Base-by-base conservation (phyloP, 2,113 vertebrate species). In the Otocyon megalotis region DNA sequence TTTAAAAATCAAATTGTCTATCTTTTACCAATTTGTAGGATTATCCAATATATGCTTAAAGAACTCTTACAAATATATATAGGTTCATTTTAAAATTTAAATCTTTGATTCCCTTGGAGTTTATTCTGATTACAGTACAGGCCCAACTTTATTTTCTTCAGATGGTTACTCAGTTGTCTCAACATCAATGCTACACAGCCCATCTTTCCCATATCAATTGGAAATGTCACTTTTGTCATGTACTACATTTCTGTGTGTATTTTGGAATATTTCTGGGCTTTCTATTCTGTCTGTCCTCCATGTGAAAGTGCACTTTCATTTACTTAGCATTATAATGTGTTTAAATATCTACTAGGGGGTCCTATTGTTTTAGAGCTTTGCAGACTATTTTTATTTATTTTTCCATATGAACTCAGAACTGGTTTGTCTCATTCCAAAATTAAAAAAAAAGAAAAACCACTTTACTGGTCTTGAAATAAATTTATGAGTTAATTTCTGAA, bases 371-470 rank as follows among this genome's bases (percentile, higher is more conserved):
- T 43, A 88, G 30, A 69, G 50, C 12, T 86, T 71, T 53, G 26
- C 16, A 83, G 24, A n/a, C 37, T 69, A 53, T 77, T 88, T 19
- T 74, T 86, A 80, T 22, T 79, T 93, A 69, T 88, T 79, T 94
- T 90, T 50, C n/a, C n/a, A 76, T 50, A 50, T 69, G 65, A 93
- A n/a, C 19, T 62, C 60, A 90, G 58, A 86, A 87, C 26, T 53
- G 53, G 22, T 85, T 90, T 87, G n/a, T 77, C 67, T 90, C 60
- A 56, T n/a, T 94, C 6, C 48, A 71, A 81, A 93, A 35, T 82
- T 17, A 2, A n/a, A 67, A 67, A 67, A 37, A 72, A 8, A 60
- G 37, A 81, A 58, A 43, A 43, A 43, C 43, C 43, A 35, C 2
- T 60, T 32, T n/a, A 28, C 35, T 86, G 37, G 3, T 24, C 37